Percentiles rank a stretch among this genome's conserved stretches.
phyloP scores from a whole-genome alignment of 53 echinoderm and acorn worm species.

The Actinopyga echinites region DNA sequence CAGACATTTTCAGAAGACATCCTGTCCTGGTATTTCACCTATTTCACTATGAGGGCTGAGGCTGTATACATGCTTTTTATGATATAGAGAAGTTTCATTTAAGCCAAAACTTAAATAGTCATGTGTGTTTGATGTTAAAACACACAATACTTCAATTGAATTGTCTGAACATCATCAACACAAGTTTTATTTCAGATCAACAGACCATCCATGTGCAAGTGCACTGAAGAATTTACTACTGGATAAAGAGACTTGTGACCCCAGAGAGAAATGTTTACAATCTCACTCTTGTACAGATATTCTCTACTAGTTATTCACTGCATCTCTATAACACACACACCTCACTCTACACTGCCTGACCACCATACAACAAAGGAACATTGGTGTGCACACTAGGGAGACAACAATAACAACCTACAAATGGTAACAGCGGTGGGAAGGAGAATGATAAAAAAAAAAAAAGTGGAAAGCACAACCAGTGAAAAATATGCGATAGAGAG shows the following conservation, averaged over 20 bases:
- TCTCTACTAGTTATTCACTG: neutral
- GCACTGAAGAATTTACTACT: too few species aligned
- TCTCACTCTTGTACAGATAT: neutral
- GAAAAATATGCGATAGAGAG: neutral
- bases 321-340: constrained; percentile 17
- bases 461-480: constrained; percentile 19
- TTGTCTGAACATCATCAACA: too few species aligned
- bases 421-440: constrained; percentile 18
- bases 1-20: too few species aligned
- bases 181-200: too few species aligned
- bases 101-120: too few species aligned
- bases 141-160: too few species aligned
- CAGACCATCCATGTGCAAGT: too few species aligned
- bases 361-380: constrained; percentile 22
- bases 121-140: too few species aligned
- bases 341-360: neutral
- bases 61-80: too few species aligned
- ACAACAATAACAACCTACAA: neutral
- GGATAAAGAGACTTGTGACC: neutral
- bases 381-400: neutral
- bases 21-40: too few species aligned
- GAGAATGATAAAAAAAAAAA: constrained; percentile 5
- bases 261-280: neutral
- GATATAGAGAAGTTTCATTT: too few species aligned
- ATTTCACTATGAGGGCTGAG: too few species aligned